Conservation (phyloP, 1,140 invertebrate genomes). For the Pararge aegeria region DNA sequence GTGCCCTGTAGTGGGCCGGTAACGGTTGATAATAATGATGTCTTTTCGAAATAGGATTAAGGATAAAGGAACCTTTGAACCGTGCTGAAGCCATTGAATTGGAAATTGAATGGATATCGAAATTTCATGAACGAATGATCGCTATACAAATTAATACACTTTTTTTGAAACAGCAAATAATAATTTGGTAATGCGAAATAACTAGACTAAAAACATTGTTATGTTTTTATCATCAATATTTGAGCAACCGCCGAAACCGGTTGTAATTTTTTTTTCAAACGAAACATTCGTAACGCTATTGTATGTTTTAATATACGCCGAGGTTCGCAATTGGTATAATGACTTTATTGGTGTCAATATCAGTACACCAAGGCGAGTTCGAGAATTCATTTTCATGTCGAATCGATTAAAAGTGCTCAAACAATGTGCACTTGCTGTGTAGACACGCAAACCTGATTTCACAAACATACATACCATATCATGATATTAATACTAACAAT, state of each 20-base stretch:
- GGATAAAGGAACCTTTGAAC: no score
- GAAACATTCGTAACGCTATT: constrained; percentile 20
- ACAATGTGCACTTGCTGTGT: constrained; percentile 27
- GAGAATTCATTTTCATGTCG: constrained; percentile 51
- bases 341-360: constrained; percentile 51
- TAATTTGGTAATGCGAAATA: neutral
- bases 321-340: constrained; percentile 37
- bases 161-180: neutral
- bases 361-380: constrained; percentile 37
- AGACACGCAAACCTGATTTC: constrained; percentile 35
- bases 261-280: neutral
- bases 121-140: neutral
- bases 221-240: constrained; percentile 8
- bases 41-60: no score
- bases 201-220: constrained; percentile 1
- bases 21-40: no score
- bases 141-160: neutral
- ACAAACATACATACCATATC: constrained; percentile 16
- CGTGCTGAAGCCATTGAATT: neutral
- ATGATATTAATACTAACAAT: neutral
- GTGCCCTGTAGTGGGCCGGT: no score
- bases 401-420: constrained; percentile 52
- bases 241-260: neutral
- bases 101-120: neutral
- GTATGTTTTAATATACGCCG: constrained; percentile 21